Evolutionary conservation across 2,113 vertebrate genomes (phyloP).

Genomic region (Oryzias melastigma): DNA sequence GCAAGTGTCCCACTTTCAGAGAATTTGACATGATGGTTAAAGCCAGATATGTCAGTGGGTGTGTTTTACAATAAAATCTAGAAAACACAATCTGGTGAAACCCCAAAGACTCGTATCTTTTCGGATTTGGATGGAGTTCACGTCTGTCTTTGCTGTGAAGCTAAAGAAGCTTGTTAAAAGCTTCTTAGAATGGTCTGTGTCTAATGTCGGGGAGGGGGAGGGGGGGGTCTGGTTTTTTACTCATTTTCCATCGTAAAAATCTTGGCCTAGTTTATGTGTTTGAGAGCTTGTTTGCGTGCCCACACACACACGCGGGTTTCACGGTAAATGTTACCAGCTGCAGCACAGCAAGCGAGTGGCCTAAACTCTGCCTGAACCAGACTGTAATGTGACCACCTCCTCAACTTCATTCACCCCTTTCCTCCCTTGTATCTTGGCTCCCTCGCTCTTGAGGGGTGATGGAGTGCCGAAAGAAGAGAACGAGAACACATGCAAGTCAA

Average conservation of each 20-base stretch:
- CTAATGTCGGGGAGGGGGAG: background rate
- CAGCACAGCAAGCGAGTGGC: conserved; percentile 58
- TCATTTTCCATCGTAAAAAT: conserved; percentile 69
- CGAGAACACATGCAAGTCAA: no score
- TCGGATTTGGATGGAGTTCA: conserved; percentile 13
- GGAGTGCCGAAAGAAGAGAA: no score
- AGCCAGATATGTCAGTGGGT: conserved; percentile 4
- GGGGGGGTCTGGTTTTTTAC: conserved; percentile 45
- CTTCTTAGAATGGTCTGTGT: conserved; percentile 32
- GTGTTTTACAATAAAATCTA: conserved; percentile 30
- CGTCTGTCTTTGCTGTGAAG: conserved; percentile 47
- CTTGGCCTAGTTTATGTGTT: conserved; percentile 52
- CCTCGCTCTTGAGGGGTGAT: conserved; percentile 22
- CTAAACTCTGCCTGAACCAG: conserved; percentile 77
- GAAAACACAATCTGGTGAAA: conserved; percentile 23
- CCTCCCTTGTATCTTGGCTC: conserved; percentile 25
- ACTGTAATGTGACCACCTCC: conserved; percentile 62
- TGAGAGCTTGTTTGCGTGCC: conserved; percentile 31
- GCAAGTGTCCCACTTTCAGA: no score
- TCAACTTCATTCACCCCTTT: conserved; percentile 54
- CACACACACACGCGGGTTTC: conserved; percentile 19
- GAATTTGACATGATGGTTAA: background rate
- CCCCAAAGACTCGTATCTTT: conserved; percentile 15
- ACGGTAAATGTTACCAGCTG: conserved; percentile 79
- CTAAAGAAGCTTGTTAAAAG: conserved; percentile 61